These are phyloP conservation scores for Hemibagrus wyckioides DNA, from an alignment of 2,113 vertebrate species.

Conservation along the genomic window DNA sequence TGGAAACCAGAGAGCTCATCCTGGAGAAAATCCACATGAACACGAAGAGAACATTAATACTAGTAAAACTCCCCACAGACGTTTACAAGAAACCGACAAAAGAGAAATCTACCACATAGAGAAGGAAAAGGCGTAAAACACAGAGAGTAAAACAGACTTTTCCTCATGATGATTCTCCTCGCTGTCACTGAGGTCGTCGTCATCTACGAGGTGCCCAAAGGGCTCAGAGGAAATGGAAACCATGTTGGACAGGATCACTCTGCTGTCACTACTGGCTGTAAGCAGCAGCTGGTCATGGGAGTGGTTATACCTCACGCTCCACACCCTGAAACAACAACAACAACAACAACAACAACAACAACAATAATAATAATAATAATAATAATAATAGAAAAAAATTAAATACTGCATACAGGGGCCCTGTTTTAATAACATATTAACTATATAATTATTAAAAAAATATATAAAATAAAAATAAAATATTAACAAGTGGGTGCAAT, in stretches of 20 bases:
- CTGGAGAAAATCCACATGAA: background rate
- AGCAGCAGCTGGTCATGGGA: conserved; percentile 96
- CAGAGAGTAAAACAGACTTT: conserved; percentile 75
- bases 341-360: background rate
- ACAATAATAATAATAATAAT: background rate
- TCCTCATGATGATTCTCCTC: conserved; percentile 89
- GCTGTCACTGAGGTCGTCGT: conserved; percentile 91
- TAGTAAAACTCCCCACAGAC: background rate
- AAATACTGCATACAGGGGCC: background rate
- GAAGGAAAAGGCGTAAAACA: background rate
- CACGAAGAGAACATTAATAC: background rate
- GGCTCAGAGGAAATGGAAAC: conserved; percentile 99
- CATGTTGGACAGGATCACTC: conserved; percentile 98
- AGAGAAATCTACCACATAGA: conserved; percentile 6
- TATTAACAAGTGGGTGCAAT: background rate
- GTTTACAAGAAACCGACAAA: background rate
- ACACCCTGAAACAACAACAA: conserved; percentile 80
- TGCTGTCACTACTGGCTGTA: conserved; percentile 97
- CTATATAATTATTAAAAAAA: no score
- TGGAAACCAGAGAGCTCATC: background rate
- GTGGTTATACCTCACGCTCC: conserved; percentile 97
- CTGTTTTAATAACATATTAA: background rate
- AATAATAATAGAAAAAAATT: background rate
- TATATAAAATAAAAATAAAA: no score
- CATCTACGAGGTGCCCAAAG: conserved; percentile 94